Conservation (phyloP, 2,113 vertebrate genomes). For the Canis aureus region DNA sequence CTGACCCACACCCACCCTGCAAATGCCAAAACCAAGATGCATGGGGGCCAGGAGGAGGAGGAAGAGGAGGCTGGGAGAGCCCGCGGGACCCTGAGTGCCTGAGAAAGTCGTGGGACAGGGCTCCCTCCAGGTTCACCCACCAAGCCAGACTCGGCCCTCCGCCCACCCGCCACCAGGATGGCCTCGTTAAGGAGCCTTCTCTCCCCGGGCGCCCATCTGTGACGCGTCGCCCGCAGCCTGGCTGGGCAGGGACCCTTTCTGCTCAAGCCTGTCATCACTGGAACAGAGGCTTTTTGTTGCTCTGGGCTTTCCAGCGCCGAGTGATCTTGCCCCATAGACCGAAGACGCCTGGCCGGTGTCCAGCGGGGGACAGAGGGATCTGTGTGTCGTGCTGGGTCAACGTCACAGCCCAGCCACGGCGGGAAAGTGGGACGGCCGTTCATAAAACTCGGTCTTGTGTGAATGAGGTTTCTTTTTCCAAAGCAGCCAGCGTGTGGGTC, state of each 20-base stretch:
- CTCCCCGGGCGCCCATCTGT: not conserved
- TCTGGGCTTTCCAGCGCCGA: not conserved
- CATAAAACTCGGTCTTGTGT: not conserved
- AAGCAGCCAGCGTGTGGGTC: not conserved
- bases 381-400: constrained; percentile 47
- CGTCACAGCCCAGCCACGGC: not conserved
- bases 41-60: fast-evolving
- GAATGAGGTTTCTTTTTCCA: constrained; percentile 9
- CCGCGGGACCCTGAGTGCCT: not conserved
- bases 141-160: not conserved
- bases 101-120: fast-evolving
- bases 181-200: not conserved
- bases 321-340: not conserved
- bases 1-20: not conserved
- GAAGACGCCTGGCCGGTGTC: not conserved
- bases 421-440: constrained; percentile 22
- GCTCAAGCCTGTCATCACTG: not conserved
- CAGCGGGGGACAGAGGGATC: constrained; percentile 59
- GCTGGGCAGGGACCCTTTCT: not conserved
- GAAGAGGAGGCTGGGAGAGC: fast-evolving
- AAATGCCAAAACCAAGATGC: fast-evolving
- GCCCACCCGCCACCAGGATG: not conserved
- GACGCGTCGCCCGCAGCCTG: not conserved
- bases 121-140: not conserved
- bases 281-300: constrained; percentile 63